Evolutionary conservation across 1,140 invertebrate genomes (phyloP).

Genomic region (Whitmania pigra): DNA sequence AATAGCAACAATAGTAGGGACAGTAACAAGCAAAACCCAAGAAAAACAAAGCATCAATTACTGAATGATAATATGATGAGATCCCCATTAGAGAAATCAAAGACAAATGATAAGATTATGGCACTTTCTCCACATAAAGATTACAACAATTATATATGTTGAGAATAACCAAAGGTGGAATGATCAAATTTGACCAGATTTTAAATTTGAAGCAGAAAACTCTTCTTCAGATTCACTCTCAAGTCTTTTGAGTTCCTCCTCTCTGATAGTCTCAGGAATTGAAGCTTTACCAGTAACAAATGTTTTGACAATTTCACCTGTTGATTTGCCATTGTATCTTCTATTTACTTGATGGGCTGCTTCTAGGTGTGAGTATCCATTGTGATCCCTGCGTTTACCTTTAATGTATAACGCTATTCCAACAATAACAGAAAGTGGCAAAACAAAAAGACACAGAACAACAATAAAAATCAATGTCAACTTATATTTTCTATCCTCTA

Average conservation of each 20-base stretch:
- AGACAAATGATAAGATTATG: no score
- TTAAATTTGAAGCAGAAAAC: not conserved
- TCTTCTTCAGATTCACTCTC: constrained; percentile 11
- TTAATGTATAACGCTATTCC: not conserved
- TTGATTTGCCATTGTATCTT: not conserved
- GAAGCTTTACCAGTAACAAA: constrained; percentile 1
- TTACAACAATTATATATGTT: no score
- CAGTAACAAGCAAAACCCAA: no score
- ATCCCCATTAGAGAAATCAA: no score
- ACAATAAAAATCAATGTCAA: not conserved
- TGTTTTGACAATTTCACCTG: not conserved
- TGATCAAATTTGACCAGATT: no score
- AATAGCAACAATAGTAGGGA: no score
- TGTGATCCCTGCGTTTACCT: not conserved
- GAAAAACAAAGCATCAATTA: no score
- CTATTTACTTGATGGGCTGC: constrained; percentile 7
- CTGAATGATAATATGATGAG: no score
- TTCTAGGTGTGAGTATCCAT: not conserved
- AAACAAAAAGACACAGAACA: not conserved
- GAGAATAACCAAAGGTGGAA: no score
- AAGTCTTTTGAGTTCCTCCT: constrained; percentile 8
- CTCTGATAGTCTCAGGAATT: not conserved
- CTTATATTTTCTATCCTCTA: not conserved
- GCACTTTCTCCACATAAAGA: no score
- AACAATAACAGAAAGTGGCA: not conserved